These are phyloP conservation scores for Buphagus erythrorhynchus DNA, from an alignment of 2,797 vertebrate species.

Conservation along the genomic window DNA sequence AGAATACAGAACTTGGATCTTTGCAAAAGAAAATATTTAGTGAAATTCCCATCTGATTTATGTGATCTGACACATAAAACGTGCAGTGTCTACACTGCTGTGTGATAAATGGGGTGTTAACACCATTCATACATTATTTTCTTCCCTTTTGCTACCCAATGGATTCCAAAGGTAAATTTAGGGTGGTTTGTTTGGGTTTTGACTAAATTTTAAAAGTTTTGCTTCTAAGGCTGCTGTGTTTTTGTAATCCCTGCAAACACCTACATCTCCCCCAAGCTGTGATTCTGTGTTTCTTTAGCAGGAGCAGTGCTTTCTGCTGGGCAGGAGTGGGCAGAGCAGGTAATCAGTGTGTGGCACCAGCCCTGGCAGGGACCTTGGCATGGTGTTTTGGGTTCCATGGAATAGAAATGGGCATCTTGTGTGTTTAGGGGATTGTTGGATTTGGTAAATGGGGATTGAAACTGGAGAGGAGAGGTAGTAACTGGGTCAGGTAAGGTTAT, in stretches of 20 bases:
- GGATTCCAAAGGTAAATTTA: not conserved
- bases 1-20: not conserved
- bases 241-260: not conserved
- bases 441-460: not conserved
- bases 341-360: not conserved
- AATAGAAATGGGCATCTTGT: not conserved
- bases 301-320: not conserved
- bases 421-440: not conserved
- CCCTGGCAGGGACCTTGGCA: not conserved
- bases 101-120: not conserved
- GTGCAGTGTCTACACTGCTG: not conserved
- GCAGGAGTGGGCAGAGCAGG: not conserved
- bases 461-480: not conserved
- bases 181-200: not conserved
- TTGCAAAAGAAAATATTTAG: not conserved
- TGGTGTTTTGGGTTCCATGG: not conserved
- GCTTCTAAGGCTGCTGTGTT: not conserved
- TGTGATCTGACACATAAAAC: not conserved
- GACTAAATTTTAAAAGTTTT: not conserved
- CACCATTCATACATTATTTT: not conserved
- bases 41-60: not conserved
- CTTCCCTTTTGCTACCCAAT: not conserved
- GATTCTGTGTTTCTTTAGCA: not conserved
- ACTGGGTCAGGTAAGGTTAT: slow-evolving; percentile 28
- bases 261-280: rapidly evolving